phyloP scores from a whole-genome alignment of 2,797 vertebrate species.

The Anguilla pacifica region DNA sequence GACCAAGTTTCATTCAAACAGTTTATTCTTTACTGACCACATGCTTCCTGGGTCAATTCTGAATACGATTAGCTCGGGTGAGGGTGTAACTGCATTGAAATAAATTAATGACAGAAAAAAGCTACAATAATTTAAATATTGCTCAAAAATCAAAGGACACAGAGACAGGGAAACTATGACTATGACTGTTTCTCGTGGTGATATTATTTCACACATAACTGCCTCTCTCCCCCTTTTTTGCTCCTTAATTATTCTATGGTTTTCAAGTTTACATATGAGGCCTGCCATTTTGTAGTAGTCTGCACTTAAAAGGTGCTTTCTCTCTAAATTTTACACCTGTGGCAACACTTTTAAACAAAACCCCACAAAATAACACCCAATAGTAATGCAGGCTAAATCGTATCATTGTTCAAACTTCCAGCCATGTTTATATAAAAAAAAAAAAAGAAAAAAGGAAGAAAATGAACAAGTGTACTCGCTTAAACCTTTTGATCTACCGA shows the following conservation, averaged over 20 bases:
- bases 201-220: not conserved
- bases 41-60: not conserved
- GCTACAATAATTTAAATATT: not conserved
- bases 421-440: not conserved
- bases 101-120: not conserved
- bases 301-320: not conserved
- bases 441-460: not conserved
- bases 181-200: not conserved
- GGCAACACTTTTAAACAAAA: not conserved
- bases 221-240: not conserved
- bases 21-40: not conserved
- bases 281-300: too few species aligned
- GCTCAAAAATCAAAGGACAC: not conserved
- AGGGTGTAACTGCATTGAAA: not conserved
- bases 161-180: too few species aligned
- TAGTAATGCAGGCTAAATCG: not conserved
- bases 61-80: not conserved
- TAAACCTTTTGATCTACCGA: not conserved
- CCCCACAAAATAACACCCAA: not conserved
- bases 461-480: not conserved
- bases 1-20: not conserved
- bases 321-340: not conserved
- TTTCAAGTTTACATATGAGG: too few species aligned
- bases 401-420: not conserved
- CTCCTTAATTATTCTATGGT: too few species aligned